phyloP scores from a whole-genome alignment of 1,140 invertebrate species.

The Agrypnia vestita region DNA sequence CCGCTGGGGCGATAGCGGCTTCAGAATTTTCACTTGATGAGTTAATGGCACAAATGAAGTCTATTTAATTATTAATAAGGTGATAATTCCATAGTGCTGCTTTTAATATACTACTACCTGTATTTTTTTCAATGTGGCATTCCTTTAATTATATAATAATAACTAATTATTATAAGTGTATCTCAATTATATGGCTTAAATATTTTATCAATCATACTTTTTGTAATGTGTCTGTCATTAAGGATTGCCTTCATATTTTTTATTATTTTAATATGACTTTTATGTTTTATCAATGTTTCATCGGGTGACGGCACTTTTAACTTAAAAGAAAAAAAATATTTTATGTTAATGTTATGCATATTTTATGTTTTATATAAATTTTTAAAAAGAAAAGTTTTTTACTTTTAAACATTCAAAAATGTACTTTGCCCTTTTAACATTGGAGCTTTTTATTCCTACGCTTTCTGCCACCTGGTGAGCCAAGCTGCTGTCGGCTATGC shows the following conservation, averaged over 20 bases:
- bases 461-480: constrained; percentile 73
- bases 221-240: constrained; percentile 18
- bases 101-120: constrained; percentile 35
- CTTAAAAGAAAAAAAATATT: constrained; percentile 29
- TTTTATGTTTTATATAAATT: not conserved
- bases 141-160: no score
- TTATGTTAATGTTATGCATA: not conserved
- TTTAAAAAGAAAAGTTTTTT: constrained; percentile 6
- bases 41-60: constrained; percentile 92
- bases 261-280: constrained; percentile 19
- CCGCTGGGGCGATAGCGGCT: constrained; percentile 68
- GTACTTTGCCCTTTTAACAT: constrained; percentile 59
- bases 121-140: constrained; percentile 10
- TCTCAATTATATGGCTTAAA: not conserved
- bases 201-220: constrained; percentile 39
- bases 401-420: constrained; percentile 62
- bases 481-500: constrained; percentile 73
- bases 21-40: constrained; percentile 81
- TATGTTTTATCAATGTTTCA: constrained; percentile 21
- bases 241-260: constrained; percentile 26
- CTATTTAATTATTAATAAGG: constrained; percentile 72
- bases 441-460: constrained; percentile 65
- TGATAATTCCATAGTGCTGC: constrained; percentile 23
- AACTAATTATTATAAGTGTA: constrained; percentile 6
- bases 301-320: constrained; percentile 16